These are phyloP conservation scores for Apostichopus californicus DNA, from an alignment of 35 echinoderm and acorn worm species.

Conservation along the genomic window DNA sequence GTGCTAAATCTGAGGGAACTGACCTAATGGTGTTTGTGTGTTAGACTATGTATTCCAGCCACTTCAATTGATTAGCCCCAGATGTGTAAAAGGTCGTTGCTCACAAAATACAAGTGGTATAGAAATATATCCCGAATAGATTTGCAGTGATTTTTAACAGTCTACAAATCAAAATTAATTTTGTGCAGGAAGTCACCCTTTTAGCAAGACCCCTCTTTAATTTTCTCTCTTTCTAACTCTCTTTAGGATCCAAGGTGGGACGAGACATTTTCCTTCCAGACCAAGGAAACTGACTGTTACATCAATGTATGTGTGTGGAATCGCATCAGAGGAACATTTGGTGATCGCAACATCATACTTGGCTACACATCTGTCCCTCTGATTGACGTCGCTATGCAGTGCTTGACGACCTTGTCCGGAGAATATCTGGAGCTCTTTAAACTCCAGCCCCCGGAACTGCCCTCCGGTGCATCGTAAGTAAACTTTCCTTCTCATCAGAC, in stretches of 20 bases:
- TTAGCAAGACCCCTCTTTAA: background rate
- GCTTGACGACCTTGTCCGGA: constrained; percentile 84
- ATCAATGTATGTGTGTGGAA: constrained; percentile 96
- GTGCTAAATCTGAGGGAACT: no score
- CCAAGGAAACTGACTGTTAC: constrained; percentile 78
- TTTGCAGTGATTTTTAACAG: no score
- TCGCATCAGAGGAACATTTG: constrained; percentile 63
- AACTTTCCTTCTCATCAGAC: background rate
- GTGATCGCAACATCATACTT: constrained; percentile 77
- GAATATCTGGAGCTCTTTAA: constrained; percentile 86
- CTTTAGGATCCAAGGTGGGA: constrained; percentile 90
- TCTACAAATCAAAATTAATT: no score
- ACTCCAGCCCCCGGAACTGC: constrained; percentile 86
- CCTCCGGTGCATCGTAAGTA: constrained; percentile 92
- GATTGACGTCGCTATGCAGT: constrained; percentile 91
- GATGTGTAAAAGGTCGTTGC: no score
- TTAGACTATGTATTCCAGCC: no score
- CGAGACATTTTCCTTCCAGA: constrained; percentile 86
- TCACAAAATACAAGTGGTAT: no score
- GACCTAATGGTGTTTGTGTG: no score
- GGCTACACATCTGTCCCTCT: constrained; percentile 86
- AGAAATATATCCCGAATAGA: no score
- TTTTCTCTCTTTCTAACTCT: background rate
- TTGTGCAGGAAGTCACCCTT: background rate
- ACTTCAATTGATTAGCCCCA: no score